Evolutionary conservation across 2,113 vertebrate species (phyloP).

Genomic region (Atrichornis clamosus): DNA sequence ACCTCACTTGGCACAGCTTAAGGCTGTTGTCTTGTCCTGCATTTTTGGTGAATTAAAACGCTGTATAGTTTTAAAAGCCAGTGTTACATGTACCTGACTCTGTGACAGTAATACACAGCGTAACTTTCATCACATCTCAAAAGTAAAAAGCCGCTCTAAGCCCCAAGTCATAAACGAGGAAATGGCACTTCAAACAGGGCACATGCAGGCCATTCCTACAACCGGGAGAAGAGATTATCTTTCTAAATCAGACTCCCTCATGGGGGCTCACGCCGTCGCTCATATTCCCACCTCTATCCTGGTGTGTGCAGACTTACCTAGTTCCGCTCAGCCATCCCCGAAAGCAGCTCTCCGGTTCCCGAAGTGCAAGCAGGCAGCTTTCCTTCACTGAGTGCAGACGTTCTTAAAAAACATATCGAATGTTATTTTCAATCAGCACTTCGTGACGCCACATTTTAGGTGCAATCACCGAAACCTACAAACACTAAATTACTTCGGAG

Average conservation of each 20-base stretch:
- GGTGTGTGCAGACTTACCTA: rapidly evolving
- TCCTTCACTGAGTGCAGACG: not conserved
- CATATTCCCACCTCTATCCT: rapidly evolving
- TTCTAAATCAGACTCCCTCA: not conserved
- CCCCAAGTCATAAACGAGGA: not conserved
- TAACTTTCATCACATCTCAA: not conserved
- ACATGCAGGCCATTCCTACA: not conserved
- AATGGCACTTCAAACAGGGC: rapidly evolving
- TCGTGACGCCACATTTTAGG: not conserved
- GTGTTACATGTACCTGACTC: not conserved
- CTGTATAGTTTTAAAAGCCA: not conserved
- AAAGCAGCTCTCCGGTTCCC: not conserved
- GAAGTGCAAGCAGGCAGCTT: rapidly evolving
- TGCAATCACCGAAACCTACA: rapidly evolving
- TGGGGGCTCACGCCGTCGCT: rapidly evolving
- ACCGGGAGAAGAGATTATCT: not conserved
- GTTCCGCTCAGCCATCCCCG: rapidly evolving
- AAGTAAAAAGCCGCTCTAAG: not conserved
- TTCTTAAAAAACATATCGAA: rapidly evolving
- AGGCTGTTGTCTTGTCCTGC: not conserved
- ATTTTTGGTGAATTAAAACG: not conserved
- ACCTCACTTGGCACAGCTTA: not conserved
- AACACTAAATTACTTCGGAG: rapidly evolving
- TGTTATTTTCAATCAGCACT: not conserved
- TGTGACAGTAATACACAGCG: not conserved